These are phyloP conservation scores for zebrafish (Danio rerio) DNA, from an alignment of 2,113 vertebrate genomes.

Conservation along the genomic window GRCz12tu NC_133181.1:54228001-54228500, in stretches of 20 bases:
- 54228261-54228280: conserved; percentile 87
- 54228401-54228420: neutral
- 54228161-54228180: conserved; percentile 89
- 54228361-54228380: neutral
- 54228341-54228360: neutral
- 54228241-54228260: conserved; percentile 93
- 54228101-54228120: neutral
- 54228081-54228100: neutral
- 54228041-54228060: no score
- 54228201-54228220: conserved; percentile 91
- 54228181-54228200: conserved; percentile 91
- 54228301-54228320: neutral
- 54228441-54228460: conserved; percentile 6
- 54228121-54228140: neutral
- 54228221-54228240: conserved; percentile 93
- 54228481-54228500: conserved; percentile 17
- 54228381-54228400: neutral
- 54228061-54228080: no score
- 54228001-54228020: neutral
- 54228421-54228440: neutral
- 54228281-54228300: conserved; percentile 1
- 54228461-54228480: neutral
- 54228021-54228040: neutral
- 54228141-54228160: conserved; percentile 81
- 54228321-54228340: neutral